phyloP scores from a whole-genome alignment of 2,113 vertebrate species.

The Calyptomena viridis region DNA sequence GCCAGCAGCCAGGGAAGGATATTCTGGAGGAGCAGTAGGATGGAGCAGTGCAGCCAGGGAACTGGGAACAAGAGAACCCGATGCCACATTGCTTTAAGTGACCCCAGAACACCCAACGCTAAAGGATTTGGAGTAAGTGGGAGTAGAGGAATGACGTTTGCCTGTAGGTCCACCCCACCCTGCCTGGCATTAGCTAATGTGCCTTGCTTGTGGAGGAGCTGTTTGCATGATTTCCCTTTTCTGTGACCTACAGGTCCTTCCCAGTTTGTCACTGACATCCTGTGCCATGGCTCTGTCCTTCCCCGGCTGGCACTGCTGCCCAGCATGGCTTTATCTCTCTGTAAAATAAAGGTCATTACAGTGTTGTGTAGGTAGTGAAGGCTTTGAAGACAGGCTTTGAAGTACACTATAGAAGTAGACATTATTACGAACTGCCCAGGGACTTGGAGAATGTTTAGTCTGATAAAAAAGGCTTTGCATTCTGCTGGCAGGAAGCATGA shows the following conservation, averaged over 20 bases:
- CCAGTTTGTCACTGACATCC: background rate
- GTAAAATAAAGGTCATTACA: constrained; percentile 39
- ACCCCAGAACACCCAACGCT: background rate
- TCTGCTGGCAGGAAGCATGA: constrained; percentile 44
- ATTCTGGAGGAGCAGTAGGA: background rate
- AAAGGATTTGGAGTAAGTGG: background rate
- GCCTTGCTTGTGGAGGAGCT: background rate
- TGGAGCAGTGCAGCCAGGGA: background rate
- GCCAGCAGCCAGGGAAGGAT: background rate
- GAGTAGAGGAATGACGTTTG: background rate
- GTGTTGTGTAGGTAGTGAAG: background rate
- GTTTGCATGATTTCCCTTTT: background rate
- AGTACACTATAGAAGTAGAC: constrained; percentile 13
- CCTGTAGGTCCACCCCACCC: background rate
- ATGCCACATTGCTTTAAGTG: background rate
- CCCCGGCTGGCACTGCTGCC: background rate
- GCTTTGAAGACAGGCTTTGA: constrained; percentile 54
- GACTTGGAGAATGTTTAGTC: constrained; percentile 47
- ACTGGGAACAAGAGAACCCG: background rate
- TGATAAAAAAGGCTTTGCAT: constrained; percentile 55
- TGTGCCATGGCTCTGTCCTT: background rate
- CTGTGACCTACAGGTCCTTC: background rate
- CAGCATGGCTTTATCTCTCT: background rate
- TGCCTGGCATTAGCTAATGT: background rate
- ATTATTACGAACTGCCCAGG: constrained; percentile 51